phyloP scores from a whole-genome alignment of 2,888 invertebrate genomes.

The Cosmia pyralina region DNA sequence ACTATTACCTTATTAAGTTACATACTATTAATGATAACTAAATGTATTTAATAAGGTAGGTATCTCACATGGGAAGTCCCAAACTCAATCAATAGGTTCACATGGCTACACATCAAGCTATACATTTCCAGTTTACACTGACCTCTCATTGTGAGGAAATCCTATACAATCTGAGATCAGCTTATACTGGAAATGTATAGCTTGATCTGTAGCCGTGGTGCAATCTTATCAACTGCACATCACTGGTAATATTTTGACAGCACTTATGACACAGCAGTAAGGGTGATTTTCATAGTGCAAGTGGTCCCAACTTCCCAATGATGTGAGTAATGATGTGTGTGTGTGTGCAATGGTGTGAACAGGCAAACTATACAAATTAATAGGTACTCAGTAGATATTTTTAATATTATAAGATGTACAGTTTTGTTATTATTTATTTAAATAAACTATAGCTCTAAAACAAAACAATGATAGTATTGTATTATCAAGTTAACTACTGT shows the following conservation, averaged over 20 bases:
- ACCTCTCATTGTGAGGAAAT: too few species aligned
- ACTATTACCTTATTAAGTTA: neutral
- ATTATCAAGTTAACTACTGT: neutral
- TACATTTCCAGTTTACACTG: too few species aligned
- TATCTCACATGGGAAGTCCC: neutral
- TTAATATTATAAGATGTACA: rapidly evolving
- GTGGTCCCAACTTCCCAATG: neutral
- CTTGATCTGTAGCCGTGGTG: too few species aligned
- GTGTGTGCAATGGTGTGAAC: too few species aligned
- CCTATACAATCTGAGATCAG: too few species aligned
- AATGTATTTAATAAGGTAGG: neutral
- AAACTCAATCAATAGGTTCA: neutral
- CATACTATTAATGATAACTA: neutral
- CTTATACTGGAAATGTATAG: too few species aligned
- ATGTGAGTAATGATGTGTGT: neutral
- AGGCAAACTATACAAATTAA: neutral
- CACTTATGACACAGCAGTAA: neutral
- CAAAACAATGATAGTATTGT: neutral
- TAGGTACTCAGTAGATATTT: neutral
- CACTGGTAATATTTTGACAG: neutral
- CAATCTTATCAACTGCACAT: neutral
- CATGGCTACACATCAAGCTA: too few species aligned
- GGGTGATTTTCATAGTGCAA: neutral
- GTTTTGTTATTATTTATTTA: neutral
- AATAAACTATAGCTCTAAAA: neutral